phyloP scores from a whole-genome alignment of 2,888 invertebrate genomes.

The Drosophila trichaetosa region DNA sequence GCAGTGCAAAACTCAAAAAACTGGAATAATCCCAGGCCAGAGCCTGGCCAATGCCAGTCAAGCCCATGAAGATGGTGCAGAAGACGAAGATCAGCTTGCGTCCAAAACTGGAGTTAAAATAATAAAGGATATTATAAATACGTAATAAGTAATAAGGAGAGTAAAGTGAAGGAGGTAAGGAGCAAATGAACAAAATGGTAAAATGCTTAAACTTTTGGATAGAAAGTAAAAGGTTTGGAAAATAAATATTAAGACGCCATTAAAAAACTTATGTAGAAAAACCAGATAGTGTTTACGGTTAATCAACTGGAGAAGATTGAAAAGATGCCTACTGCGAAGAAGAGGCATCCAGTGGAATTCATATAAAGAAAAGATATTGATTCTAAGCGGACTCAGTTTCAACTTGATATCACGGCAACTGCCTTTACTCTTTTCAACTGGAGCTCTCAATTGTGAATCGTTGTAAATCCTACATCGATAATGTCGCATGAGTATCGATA shows the following conservation, averaged over 20 bases:
- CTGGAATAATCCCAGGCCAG: slow-evolving; percentile 86
- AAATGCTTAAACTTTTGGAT: background rate
- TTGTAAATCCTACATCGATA: background rate
- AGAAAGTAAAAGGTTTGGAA: background rate
- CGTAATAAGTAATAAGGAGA: background rate
- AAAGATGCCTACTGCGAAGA: background rate
- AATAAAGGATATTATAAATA: background rate
- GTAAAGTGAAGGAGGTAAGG: background rate
- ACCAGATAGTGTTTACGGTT: background rate
- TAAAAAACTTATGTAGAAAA: background rate
- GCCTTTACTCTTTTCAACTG: background rate
- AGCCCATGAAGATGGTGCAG: slow-evolving; percentile 87
- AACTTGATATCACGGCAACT: background rate
- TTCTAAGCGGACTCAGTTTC: background rate
- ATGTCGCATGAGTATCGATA: background rate
- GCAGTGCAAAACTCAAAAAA: slow-evolving; percentile 86
- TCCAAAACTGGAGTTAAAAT: slow-evolving; percentile 85
- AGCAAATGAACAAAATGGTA: background rate
- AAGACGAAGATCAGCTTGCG: slow-evolving; percentile 87
- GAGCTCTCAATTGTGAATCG: background rate
- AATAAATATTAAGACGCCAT: no score
- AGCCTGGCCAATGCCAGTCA: slow-evolving; percentile 87
- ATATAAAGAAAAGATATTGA: background rate
- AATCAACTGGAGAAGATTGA: background rate
- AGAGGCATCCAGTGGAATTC: background rate